Percentiles rank a stretch among this genome's conserved stretches.
Evolutionary conservation across 2,797 vertebrate genomes (phyloP).

Genomic region (Pelochelys cantorii): DNA sequence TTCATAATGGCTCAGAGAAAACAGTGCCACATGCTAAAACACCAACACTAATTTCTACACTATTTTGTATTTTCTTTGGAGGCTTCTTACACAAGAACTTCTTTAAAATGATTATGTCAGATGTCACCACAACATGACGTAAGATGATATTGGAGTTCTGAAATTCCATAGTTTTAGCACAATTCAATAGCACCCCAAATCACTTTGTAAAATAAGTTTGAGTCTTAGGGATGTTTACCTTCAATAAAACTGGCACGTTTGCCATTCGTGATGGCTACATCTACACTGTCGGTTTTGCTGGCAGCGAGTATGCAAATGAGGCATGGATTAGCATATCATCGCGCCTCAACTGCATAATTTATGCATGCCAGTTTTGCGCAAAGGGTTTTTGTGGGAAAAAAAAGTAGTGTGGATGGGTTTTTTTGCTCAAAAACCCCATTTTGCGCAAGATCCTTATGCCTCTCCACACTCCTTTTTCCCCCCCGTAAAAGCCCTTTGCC

Average conservation of each 20-base stretch:
- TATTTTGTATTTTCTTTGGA: not conserved
- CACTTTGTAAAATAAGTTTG: not conserved
- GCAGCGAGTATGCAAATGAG: too few relatives aligned
- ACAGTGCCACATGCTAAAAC: not conserved
- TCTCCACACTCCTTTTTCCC: too few relatives aligned
- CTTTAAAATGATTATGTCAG: not conserved
- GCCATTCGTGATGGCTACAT: not conserved
- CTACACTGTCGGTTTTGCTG: too few relatives aligned
- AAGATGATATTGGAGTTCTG: not conserved
- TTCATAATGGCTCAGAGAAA: not conserved
- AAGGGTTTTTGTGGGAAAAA: too few relatives aligned
- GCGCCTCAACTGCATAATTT: too few relatives aligned
- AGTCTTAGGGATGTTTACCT: not conserved
- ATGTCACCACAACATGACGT: rapidly evolving
- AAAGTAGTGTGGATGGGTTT: too few relatives aligned
- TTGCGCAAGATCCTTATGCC: too few relatives aligned
- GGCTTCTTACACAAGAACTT: not conserved
- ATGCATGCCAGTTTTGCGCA: too few relatives aligned
- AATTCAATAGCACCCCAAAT: not conserved
- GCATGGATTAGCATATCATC: too few relatives aligned
- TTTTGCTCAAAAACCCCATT: too few relatives aligned
- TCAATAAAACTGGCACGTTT: not conserved
- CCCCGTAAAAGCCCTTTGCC: too few relatives aligned
- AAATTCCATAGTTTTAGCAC: not conserved
- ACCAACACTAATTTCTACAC: not conserved